Base-by-base conservation (phyloP, 2,113 vertebrate species). In the Bubo blakistoni region DNA sequence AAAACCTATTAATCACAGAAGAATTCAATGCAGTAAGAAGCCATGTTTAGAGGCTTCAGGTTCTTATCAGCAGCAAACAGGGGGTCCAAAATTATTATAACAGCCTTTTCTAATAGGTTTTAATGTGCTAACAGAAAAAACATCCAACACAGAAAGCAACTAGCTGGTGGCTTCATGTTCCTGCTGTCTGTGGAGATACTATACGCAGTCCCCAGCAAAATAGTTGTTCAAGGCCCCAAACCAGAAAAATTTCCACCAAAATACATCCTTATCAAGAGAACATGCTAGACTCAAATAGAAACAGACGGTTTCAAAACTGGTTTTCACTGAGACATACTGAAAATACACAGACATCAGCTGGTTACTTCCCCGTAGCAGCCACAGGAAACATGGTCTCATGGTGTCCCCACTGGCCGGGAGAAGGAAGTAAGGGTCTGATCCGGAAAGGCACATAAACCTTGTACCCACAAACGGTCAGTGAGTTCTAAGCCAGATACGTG, bases 331-430 rank as follows among this genome's bases (percentile, higher is more conserved):
- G 73, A 94, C 89, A 85, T 19, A 26, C 61, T 51, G 85, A 92
- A 96, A 94, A 72, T n/a, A 92, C 20, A 40, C 66, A 90, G 88
- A 86, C 80, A 80, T 42, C 80, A 93, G 87, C 63, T 82, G 73
- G 36, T 57, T 34, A 51, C 66, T 91, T 62, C 76, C 79, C 66
- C 4, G 2, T 2, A 66, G 65, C 73, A 86, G 86, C 24, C 52
- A 80, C 57, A 71, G 87, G 89, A 95, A 95, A 54, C 0, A 2
- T 16, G 54, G 36, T 19, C 72, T 52, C 57, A 10, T 26, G 27
- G 32, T 46, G 80, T 67, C 57, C 63, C 36, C 3, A 3, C 10
- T 4, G 2, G 52, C 47, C 5, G 5, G 21, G 38, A 57, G 32
- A 92, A 59, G 52, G 51, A 94, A 92, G 30, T 38, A 6, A 71